Conservation (phyloP, 2,888 invertebrate genomes). For the Noctuana brunneofusca region DNA sequence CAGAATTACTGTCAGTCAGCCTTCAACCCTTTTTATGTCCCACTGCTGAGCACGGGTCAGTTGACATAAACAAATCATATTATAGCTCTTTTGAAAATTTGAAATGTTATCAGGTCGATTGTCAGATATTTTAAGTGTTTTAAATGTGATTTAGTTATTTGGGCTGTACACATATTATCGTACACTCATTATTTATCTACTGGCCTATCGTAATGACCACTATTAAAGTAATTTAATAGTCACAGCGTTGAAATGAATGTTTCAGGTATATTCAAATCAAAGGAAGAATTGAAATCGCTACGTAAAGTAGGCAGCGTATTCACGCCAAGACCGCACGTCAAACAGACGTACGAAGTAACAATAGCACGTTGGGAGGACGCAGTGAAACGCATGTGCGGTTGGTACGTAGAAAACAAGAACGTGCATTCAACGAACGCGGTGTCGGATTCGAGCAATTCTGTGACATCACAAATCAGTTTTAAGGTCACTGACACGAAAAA, state of each 20-base stretch:
- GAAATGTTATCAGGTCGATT: no score
- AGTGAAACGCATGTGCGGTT: slow-evolving; percentile 80
- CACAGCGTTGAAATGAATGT: background rate
- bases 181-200: no score
- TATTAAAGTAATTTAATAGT: no score
- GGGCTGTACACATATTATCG: no score
- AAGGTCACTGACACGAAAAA: slow-evolving; percentile 47
- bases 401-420: slow-evolving; percentile 67
- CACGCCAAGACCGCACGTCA: slow-evolving; percentile 67
- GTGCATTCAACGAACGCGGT: slow-evolving; percentile 43
- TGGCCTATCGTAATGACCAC: no score
- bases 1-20: no score
- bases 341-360: slow-evolving; percentile 58
- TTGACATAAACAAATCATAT: no score
- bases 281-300: slow-evolving; percentile 84
- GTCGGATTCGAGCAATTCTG: slow-evolving; percentile 49
- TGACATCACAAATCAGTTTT: slow-evolving; percentile 54
- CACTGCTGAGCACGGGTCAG: no score
- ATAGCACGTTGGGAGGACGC: slow-evolving; percentile 83
- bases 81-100: no score
- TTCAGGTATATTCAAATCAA: slow-evolving; percentile 88
- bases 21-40: no score
- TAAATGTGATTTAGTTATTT: no score
- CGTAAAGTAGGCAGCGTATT: slow-evolving; percentile 85
- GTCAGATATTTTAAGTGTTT: no score